phyloP scores from a whole-genome alignment of 2,113 vertebrate genomes.

The Rhinopomastus cyanomelas region DNA sequence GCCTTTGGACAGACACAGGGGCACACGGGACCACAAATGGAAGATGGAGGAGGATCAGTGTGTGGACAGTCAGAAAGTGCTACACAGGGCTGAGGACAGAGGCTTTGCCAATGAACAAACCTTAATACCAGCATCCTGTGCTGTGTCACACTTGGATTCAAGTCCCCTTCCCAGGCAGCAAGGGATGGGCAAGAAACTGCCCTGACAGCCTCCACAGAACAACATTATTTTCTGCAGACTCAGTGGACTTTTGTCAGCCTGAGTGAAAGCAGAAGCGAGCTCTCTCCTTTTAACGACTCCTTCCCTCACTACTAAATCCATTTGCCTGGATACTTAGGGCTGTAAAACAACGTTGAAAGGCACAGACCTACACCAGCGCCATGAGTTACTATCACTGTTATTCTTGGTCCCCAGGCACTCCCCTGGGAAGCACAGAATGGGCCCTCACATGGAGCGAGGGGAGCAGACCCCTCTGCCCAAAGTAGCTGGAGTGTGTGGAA shows the following conservation, averaged over 20 bases:
- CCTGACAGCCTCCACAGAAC: not conserved
- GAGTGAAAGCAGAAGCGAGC: not conserved
- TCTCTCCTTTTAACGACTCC: not conserved
- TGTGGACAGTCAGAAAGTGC: not conserved
- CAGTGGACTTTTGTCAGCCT: not conserved
- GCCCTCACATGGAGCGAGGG: not conserved
- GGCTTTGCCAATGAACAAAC: not conserved
- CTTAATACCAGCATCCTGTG: not conserved
- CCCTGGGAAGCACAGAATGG: not conserved
- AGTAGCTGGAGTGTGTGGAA: not conserved
- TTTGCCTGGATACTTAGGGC: not conserved
- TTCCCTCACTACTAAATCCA: not conserved
- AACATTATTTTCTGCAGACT: not conserved
- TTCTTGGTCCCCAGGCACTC: not conserved
- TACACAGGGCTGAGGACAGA: not conserved
- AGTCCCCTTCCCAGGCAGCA: not conserved
- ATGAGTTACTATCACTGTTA: not conserved
- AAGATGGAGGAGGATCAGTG: accelerated
- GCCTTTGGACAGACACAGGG: not conserved
- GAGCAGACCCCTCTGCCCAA: too few relatives aligned
- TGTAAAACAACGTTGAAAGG: not conserved
- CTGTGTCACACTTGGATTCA: not conserved
- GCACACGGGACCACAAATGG: not conserved
- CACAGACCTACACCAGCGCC: not conserved
- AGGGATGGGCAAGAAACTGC: not conserved